Base-by-base conservation (phyloP, 2,113 vertebrate species). In the Ramphastos sulfuratus region DNA sequence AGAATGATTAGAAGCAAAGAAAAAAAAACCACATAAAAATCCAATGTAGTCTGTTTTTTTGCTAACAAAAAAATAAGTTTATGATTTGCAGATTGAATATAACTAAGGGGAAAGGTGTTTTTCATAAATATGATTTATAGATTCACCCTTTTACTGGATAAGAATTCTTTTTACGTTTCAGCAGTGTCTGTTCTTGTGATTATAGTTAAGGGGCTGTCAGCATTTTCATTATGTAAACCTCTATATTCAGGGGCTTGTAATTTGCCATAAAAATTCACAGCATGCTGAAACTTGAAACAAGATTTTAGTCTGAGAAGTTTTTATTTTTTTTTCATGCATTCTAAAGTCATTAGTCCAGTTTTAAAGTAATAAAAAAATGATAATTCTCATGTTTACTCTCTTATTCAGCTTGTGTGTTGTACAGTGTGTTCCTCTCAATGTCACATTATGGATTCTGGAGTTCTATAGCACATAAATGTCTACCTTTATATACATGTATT, bases 51-150 rank as follows among this genome's bases (percentile, higher is more conserved):
- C 10, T 82, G 48, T 48, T 91, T 94, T 96, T 96, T 97, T 94
- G 18, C 54, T 79, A 87, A 74, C 8, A 91, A 91, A 89, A 91
- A 82, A 93, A 86, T 42, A 21, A 92, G 48, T 97, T 96, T 95
- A 89, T 96, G 91, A 93, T 96, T 96, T 97, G 23, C 50, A 96
- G 91, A 96, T 90, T 96, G 92, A 96, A 81, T 95, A 89, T 94
- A 96, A 97, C 75, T 94, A 97, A 96, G 86, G 60, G 96, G 79
- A 94, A 95, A 95, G 30, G 70, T 95, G 87, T 91, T 97, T 96
- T 97, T 96, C 89, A 82, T 96, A 97, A 92, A 59, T 95, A 79
- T 94, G 78, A 93, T 89, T 96, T 96, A 92, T 78, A 82, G 87
- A 95, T 89, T 96, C 71, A 93, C 69, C 21, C 71, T 97, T 97